phyloP scores from a whole-genome alignment of 2,797 vertebrate genomes.

The Lateolabrax maculatus region DNA sequence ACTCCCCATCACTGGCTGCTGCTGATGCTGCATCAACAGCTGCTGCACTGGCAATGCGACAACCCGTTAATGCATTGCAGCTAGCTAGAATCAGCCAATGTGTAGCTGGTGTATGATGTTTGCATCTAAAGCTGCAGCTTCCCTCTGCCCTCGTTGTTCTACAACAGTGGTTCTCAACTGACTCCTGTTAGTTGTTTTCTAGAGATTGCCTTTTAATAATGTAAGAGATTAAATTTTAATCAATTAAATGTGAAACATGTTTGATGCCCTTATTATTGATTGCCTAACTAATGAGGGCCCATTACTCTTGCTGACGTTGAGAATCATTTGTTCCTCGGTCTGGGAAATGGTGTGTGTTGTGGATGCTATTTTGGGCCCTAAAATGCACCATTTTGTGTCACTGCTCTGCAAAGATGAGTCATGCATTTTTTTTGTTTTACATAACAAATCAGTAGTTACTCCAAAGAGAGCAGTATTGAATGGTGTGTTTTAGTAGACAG shows the following conservation, averaged over 20 bases:
- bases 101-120: conserved; percentile 33
- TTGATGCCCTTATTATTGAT: conserved; percentile 26
- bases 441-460: conserved; percentile 39
- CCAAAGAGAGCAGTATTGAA: conserved; percentile 30
- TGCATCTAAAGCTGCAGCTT: conserved; percentile 43
- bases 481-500: conserved; percentile 54
- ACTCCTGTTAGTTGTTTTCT: conserved; percentile 17
- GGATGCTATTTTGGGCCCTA: conserved; percentile 44
- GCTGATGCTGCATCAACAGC: conserved; percentile 56
- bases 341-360: conserved; percentile 31
- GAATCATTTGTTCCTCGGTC: conserved; percentile 59
- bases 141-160: conserved; percentile 13
- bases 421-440: conserved; percentile 42
- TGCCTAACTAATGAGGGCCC: conserved; percentile 17
- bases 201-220: conserved; percentile 45
- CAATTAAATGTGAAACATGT: conserved; percentile 16
- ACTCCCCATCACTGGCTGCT: conserved; percentile 45
- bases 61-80: conserved; percentile 62
- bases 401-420: conserved; percentile 53
- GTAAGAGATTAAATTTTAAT: conserved; percentile 5
- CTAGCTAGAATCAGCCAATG: conserved; percentile 48
- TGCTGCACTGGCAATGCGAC: conserved; percentile 70
- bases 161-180: conserved; percentile 69
- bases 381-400: conserved; percentile 62
- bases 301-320: conserved; percentile 54